Evolutionary conservation across 2,113 vertebrate genomes (phyloP).

Genomic region (Sylvia atricapilla): DNA sequence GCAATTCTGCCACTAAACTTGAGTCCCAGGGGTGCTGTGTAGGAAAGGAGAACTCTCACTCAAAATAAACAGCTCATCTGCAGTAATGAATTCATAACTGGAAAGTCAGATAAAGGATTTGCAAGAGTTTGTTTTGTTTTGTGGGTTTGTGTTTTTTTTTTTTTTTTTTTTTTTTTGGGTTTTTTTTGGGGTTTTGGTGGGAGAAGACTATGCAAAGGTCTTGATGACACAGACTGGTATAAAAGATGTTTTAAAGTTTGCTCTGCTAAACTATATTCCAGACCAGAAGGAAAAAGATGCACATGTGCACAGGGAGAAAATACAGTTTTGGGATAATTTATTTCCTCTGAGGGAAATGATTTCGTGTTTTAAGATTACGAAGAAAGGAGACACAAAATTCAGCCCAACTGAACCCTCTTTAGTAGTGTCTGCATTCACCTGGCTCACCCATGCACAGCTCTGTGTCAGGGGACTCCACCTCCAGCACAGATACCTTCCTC

Average conservation of each 20-base stretch:
- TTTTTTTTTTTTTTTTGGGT: not conserved
- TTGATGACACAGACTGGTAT: not conserved
- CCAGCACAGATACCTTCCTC: not conserved
- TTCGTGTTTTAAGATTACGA: not conserved
- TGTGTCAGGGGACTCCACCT: not conserved
- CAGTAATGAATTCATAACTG: not conserved
- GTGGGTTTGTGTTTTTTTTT: too few species aligned
- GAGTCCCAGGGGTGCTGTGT: fast-evolving
- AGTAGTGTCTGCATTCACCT: not conserved
- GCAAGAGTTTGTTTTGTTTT: not conserved
- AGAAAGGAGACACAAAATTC: not conserved
- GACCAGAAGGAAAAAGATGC: not conserved
- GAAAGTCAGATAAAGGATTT: not conserved
- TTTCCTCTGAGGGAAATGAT: not conserved
- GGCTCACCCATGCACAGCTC: not conserved
- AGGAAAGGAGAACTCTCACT: not conserved
- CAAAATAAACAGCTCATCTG: not conserved
- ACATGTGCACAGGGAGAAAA: not conserved
- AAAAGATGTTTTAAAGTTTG: not conserved
- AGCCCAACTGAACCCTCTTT: not conserved
- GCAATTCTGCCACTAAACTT: not conserved
- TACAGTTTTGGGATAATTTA: not conserved
- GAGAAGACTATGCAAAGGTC: not conserved
- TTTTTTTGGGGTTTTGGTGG: too few species aligned
- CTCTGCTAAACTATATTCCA: not conserved